phyloP scores from a whole-genome alignment of 2,888 invertebrate genomes.

The Lasioglossum morio region DNA sequence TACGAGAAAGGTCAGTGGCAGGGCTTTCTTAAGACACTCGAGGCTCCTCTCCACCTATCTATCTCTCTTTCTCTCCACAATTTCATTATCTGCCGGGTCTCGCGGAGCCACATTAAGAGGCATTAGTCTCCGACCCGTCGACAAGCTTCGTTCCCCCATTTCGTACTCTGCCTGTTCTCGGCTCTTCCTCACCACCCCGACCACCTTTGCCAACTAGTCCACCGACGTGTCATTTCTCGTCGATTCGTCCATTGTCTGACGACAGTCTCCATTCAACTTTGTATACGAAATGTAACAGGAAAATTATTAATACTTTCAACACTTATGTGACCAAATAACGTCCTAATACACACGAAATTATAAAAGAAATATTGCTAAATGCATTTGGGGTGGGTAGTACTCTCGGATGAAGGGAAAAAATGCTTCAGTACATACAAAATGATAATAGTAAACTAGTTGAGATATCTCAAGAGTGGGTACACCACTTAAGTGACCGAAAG shows the following conservation, averaged over 20 bases:
- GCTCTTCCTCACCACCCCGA: not conserved
- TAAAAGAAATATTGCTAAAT: no score
- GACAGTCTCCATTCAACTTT: not conserved
- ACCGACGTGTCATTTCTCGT: conserved; percentile 52
- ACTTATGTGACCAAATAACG: no score
- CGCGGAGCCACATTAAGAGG: conserved; percentile 82
- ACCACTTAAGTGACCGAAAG: no score
- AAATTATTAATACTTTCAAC: not conserved
- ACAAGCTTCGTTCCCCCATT: conserved; percentile 31
- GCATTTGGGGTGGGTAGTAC: no score
- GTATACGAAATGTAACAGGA: not conserved
- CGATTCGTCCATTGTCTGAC: not conserved
- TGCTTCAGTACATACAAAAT: no score
- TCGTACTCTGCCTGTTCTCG: not conserved
- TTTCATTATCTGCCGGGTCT: conserved; percentile 84
- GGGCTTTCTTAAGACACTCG: conserved; percentile 84
- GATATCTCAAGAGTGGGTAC: no score
- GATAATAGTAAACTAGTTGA: no score
- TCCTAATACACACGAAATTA: no score
- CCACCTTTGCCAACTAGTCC: conserved; percentile 35
- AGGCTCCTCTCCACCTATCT: conserved; percentile 80
- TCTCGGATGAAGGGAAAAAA: no score
- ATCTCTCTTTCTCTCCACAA: conserved; percentile 81
- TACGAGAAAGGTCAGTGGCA: conserved; percentile 96
- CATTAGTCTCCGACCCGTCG: conserved; percentile 71